A percentile compares a stretch with the other conserved stretches of the same genome.
Conservation (phyloP, 2,797 vertebrate genomes). For the Sylvia borin region DNA sequence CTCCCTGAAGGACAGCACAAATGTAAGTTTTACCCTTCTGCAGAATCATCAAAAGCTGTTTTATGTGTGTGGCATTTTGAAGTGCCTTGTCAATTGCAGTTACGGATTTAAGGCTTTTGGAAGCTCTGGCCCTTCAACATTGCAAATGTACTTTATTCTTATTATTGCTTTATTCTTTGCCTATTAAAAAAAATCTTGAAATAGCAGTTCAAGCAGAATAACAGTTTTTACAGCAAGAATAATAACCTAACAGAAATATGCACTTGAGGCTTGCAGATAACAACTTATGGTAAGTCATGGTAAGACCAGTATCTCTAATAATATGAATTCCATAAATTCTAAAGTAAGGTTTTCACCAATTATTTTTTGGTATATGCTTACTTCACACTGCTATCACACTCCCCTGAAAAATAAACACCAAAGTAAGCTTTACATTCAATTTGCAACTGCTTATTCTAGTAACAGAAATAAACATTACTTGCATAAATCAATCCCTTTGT, state of each 20-base stretch:
- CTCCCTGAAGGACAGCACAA: constrained; percentile 59
- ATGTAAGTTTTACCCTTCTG: background rate
- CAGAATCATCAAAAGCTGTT: background rate
- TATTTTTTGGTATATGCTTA: background rate
- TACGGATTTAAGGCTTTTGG: background rate
- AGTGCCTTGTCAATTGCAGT: background rate
- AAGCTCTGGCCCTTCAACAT: background rate
- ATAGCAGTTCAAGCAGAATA: background rate
- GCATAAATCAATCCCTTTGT: constrained; percentile 49
- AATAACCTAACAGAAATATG: background rate
- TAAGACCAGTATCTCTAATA: background rate
- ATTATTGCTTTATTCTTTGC: background rate
- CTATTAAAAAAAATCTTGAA: background rate
- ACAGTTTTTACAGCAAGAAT: background rate
- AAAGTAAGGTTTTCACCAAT: background rate
- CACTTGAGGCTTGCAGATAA: background rate
- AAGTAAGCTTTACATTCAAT: constrained; percentile 61
- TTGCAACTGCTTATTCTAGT: constrained; percentile 58
- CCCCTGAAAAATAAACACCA: constrained; percentile 31
- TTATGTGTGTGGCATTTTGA: background rate
- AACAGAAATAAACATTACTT: constrained; percentile 59
- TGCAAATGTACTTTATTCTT: background rate
- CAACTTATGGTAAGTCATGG: background rate
- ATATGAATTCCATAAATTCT: background rate
- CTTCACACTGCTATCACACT: background rate